A percentile compares a stretch with the other conserved stretches of the same genome.
phyloP scores from a whole-genome alignment of 1,140 invertebrate genomes.

The Cephus cinctus region DNA sequence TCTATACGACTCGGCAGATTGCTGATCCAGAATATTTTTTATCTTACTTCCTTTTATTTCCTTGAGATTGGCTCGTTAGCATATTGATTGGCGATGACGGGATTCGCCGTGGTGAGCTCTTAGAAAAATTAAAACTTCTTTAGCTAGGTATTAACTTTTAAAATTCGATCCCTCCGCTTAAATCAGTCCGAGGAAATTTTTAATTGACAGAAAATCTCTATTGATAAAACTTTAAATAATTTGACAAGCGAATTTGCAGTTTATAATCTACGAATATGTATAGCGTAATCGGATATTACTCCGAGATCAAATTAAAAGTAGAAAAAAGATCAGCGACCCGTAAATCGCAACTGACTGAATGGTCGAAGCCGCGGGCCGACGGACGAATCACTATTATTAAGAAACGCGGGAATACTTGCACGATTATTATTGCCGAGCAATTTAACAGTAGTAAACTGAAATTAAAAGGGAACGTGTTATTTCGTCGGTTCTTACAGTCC shows the following conservation, averaged over 20 bases:
- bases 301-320: neutral
- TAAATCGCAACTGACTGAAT: constrained; percentile 18
- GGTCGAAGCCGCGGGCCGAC: constrained; percentile 11
- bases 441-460: constrained; percentile 48
- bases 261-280: no score
- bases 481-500: constrained; percentile 19
- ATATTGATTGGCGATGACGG: constrained; percentile 56
- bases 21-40: no score
- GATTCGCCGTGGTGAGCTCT: constrained; percentile 31
- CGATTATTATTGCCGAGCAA: constrained; percentile 39
- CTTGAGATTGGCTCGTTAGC: constrained; percentile 47
- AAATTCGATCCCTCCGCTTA: no score
- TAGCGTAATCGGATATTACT: neutral
- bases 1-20: constrained; percentile 27
- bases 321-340: constrained; percentile 2
- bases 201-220: no score
- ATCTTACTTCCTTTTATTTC: no score
- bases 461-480: constrained; percentile 43
- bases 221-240: no score
- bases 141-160: no score
- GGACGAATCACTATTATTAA: constrained; percentile 38
- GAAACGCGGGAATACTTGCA: constrained; percentile 22
- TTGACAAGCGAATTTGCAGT: no score
- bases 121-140: no score
- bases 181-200: no score